Evolutionary conservation across 2,888 invertebrate genomes (phyloP), one percentile per base, ranked within the genome.

Genomic region (Scelioninae gen. 2): DNA sequence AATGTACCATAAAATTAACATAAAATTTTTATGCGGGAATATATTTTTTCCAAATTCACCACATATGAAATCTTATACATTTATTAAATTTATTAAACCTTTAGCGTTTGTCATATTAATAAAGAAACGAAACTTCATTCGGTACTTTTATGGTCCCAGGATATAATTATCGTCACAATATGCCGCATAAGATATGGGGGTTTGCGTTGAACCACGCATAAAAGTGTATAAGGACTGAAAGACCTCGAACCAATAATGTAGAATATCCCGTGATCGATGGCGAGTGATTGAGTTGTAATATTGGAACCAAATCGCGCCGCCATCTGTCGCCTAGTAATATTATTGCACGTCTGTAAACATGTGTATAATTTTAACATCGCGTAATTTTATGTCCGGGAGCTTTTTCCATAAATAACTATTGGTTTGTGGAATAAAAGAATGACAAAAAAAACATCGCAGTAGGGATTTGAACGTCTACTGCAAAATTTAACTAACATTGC

Each of bases 281-380:
- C 79, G 80, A 81, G 81, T 82, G 83, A 83, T 83, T 83, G 82
- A 83, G 82, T 82, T 82, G 83, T 82, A 83, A 82, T 82, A 82
- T 82, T 76, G 81, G 77, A 78, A 76, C 74, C 77, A 55, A 69
- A 79, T 78, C 78, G 76, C 75, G 67, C 64, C 61, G 74, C 77
- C 80, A 80, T 80, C 79, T 79, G 80, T 78, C 77, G 77, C 78
- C 65, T 52, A 72, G 72, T 76, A 76, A 78, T 76, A 79, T 81
- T 82, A 81, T 82, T 81, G 80, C 81, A 77, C 74, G 76, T 78
- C 76, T 77, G 80, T 81, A 81, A 82, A 81, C 79, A 80, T 80
- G 76, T 76, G 65, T 52, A 73, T 73, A 79, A 77, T 79, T 79
- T 81, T 79, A 79, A 81, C 79, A 50, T 28, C n/a, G n/a, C n/a